Conservation (phyloP, 1,140 invertebrate genomes). For the Calliphora vicina region DNA sequence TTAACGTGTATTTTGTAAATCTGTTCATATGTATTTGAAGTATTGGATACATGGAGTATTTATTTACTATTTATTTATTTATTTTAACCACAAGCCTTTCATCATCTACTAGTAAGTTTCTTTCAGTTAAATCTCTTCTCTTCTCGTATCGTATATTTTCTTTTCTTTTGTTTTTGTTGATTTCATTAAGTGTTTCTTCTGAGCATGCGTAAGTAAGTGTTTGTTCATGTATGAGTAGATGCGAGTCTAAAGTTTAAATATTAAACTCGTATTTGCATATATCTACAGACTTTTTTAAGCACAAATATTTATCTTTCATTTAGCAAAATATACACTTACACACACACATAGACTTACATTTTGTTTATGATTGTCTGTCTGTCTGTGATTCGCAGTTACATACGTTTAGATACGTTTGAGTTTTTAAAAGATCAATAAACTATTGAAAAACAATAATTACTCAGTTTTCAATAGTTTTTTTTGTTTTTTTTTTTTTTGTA, state of each 20-base stretch:
- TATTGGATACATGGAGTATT: too few species aligned
- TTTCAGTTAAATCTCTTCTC: neutral
- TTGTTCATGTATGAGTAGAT: neutral
- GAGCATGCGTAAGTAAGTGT: neutral
- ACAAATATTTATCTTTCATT: slow-evolving; percentile 35
- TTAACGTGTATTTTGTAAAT: too few species aligned
- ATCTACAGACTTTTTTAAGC: slow-evolving; percentile 8
- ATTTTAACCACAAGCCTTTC: neutral
- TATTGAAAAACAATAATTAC: slow-evolving; percentile 1
- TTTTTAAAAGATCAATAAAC: slow-evolving; percentile 8
- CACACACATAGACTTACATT: neutral
- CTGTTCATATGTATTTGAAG: too few species aligned
- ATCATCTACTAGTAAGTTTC: neutral
- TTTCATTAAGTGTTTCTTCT: slow-evolving; percentile 14
- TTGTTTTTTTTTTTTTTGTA: too few species aligned
- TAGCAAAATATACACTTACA: slow-evolving; percentile 20
- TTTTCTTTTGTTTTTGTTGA: neutral
- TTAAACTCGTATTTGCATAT: slow-evolving; percentile 29
- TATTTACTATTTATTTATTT: neutral
- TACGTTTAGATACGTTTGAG: too few species aligned
- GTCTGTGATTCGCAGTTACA: too few species aligned
- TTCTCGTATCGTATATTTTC: neutral
- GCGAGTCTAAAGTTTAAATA: neutral
- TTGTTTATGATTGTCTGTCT: neutral
- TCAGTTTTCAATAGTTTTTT: neutral